Percentiles rank a stretch among this genome's conserved stretches.
Evolutionary conservation across 1,140 invertebrate species (phyloP).

Genomic region (Limonius californicus): DNA sequence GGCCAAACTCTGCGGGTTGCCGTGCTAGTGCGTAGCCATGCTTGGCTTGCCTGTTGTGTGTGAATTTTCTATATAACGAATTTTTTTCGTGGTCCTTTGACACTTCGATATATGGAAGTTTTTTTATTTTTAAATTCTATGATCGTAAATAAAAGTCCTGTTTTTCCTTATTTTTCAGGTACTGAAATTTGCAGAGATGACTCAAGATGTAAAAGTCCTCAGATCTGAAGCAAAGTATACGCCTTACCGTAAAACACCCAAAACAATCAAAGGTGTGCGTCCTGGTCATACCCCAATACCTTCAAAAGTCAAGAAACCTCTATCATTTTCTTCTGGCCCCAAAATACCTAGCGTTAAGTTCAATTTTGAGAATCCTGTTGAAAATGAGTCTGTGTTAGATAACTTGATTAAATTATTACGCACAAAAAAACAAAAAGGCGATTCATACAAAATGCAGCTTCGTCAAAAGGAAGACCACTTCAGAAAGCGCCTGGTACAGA

Average conservation of each 20-base stretch:
- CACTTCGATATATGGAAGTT: no score
- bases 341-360: conserved; percentile 27
- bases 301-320: background rate
- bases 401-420: conserved; percentile 26
- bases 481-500: conserved; percentile 34
- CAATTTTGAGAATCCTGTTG: conserved; percentile 28
- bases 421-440: conserved; percentile 19
- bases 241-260: background rate
- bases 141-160: no score
- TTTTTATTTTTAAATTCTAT: no score
- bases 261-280: background rate
- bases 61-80: no score
- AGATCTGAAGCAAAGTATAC: conserved; percentile 53
- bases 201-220: conserved; percentile 86
- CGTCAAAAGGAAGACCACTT: conserved; percentile 32
- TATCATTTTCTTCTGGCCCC: background rate
- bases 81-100: no score
- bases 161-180: no score
- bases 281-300: background rate
- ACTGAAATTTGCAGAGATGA: conserved; percentile 93
- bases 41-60: no score
- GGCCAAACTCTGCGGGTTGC: no score
- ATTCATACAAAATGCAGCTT: conserved; percentile 29
- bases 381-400: conserved; percentile 25
- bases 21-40: no score